Base-by-base conservation (phyloP, 2,113 vertebrate genomes). In the Bufo bufo region DNA sequence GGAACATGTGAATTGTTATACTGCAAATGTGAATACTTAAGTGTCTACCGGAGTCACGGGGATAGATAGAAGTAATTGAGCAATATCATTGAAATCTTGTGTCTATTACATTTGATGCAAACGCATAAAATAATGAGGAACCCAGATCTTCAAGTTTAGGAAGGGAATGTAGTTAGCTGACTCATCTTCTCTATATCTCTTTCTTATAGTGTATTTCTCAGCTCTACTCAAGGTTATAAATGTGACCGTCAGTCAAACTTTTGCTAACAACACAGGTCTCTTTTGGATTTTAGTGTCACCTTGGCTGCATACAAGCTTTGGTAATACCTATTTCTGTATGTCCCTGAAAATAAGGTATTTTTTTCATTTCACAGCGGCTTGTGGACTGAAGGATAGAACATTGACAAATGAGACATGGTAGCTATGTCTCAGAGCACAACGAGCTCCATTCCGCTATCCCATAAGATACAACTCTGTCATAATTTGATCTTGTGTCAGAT, bases 391-490 rank as follows among this genome's bases (percentile, higher is more conserved):
- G 47, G 58, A 86, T 65, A 77, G 75, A 74, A 86, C 59, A 47
- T 50, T 86, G 74, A 86, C 63, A 65, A 86, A 86, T 86, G 85
- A 78, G 85, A 49, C 50, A 11, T 23, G 56, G 47, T 65, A 86
- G 65, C 74, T 77, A 4, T 86, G 20, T 61, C 85, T 78, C 13
- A n/a, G 54, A 85, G 84, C 52, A 85, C 45, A 77, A 86, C 74
- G 50, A 69, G 47, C 65, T 56, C 69, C 20, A 20, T 85, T 74
- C 23, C 52, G 19, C 69, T 23, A 8, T 58, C 50, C 69, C n/a
- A 71, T 58, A 85, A 74, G 69, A 74, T 45, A 75, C 69, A 56
- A 75, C 83, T 85, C 69, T 85, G 83, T 85, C 52, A 85, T 74
- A 56, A 72, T 85, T 74, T 59, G 69, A 77, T 77, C 11, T 65